Conservation (phyloP, 1,140 invertebrate species). For the Tigriopus japonicus region DNA sequence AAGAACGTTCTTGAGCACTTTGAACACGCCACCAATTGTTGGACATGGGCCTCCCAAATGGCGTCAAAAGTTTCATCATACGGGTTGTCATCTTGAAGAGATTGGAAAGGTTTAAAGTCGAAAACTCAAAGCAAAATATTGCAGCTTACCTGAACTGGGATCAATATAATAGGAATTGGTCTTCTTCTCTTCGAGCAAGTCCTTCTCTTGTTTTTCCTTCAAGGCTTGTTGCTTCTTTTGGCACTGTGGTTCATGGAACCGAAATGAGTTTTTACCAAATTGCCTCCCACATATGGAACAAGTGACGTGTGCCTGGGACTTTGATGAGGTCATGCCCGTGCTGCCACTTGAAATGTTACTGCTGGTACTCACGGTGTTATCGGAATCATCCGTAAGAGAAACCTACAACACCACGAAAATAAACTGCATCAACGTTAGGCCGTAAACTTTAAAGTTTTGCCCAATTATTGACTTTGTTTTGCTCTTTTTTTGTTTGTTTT, state of each 20-base stretch:
- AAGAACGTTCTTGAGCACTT: constrained; percentile 44
- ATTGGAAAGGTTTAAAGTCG: too few relatives aligned
- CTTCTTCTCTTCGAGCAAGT: constrained; percentile 23
- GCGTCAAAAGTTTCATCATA: constrained; percentile 24
- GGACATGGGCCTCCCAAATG: constrained; percentile 29
- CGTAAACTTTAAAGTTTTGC: too few relatives aligned
- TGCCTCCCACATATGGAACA: constrained; percentile 52
- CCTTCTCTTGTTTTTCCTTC: constrained; percentile 34
- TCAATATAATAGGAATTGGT: background rate
- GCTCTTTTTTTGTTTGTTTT: too few relatives aligned
- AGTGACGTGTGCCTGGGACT: constrained; percentile 26
- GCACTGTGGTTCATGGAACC: constrained; percentile 54
- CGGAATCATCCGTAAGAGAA: too few relatives aligned
- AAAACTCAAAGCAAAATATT: too few relatives aligned
- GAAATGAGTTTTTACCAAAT: constrained; percentile 45
- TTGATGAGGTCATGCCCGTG: too few relatives aligned
- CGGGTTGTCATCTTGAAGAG: too few relatives aligned
- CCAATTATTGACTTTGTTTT: too few relatives aligned
- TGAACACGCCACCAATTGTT: constrained; percentile 34
- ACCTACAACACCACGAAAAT: too few relatives aligned
- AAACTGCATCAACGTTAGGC: too few relatives aligned
- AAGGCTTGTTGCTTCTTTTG: constrained; percentile 41
- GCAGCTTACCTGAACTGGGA: background rate
- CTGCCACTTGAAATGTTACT: too few relatives aligned
- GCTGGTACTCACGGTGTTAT: too few relatives aligned